phyloP scores from a whole-genome alignment of 2,797 vertebrate species.

The Lindbergichthys nudifrons region DNA sequence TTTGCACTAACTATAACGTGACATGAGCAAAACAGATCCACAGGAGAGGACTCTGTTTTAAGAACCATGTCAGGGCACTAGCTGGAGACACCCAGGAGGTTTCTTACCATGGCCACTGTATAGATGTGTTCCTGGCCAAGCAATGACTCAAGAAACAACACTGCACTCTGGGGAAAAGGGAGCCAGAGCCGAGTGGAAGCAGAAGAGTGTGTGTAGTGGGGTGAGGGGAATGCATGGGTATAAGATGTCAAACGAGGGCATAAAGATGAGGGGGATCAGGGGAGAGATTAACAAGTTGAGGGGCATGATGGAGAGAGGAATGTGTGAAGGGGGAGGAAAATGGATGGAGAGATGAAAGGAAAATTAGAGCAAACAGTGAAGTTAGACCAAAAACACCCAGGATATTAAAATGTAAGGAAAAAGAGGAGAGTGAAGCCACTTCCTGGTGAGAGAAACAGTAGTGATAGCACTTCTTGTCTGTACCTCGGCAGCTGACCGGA shows the following conservation, averaged over 20 bases:
- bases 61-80: conserved; percentile 29
- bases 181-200: conserved; percentile 50
- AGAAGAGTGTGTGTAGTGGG: conserved; percentile 3
- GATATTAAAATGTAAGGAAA: conserved; percentile 24
- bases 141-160: conserved; percentile 83
- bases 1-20: conserved; percentile 18
- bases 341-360: conserved; percentile 44
- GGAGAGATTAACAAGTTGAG: conserved; percentile 70
- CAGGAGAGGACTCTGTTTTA: conserved; percentile 28
- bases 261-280: conserved; percentile 63
- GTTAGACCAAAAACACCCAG: conserved; percentile 36
- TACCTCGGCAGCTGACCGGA: conserved; percentile 80
- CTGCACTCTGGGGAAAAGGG: conserved; percentile 77
- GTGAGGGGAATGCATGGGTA: conserved; percentile 36
- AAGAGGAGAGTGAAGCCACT: conserved; percentile 8
- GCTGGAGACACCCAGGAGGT: conserved; percentile 44
- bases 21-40: conserved; percentile 44
- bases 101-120: conserved; percentile 83
- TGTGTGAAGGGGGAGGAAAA: conserved; percentile 51
- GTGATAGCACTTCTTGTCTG: background rate
- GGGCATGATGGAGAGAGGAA: conserved; percentile 43
- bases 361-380: conserved; percentile 40
- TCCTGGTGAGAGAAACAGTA: conserved; percentile 1
- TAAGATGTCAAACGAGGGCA: conserved; percentile 64
- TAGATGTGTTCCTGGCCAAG: conserved; percentile 84